Evolutionary conservation across 2,888 invertebrate genomes (phyloP), one percentile per base, ranked within the genome.

Genomic region (Aquatica leii): DNA sequence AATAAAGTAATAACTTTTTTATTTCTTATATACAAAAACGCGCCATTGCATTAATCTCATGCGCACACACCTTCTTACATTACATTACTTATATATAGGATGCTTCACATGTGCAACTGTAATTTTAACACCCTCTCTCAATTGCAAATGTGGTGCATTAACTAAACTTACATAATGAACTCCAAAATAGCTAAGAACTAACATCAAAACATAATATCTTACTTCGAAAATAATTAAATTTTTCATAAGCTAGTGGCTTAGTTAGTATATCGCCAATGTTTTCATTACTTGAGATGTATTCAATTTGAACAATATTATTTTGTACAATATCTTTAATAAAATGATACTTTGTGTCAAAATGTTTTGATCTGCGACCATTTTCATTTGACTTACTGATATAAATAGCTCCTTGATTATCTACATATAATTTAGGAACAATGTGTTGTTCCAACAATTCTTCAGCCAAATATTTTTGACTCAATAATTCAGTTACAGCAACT

Each of bases 351-450:
- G 12, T 12, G 14, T 40, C 40, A 14, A 12, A 40, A 40, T 40
- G 40, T 12, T 40, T 40, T 12, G 40, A 40, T 12, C 40, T 40
- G 12, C 40, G 40, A 40, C 40, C 40, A 40, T 40, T 40, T 11
- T 40, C 40, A 11, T 40, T 11, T 4, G 40, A 40, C 12, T 40
- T 40, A n/a, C 4, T 12, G 11, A 40, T 40, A 12, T 4, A 40
- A 6, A 40, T 40, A n/a, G 40, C 11, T 12, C 40, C 40, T 40
- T 40, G 40, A 40, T 40, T 40, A 40, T 40, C 40, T 12, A 40
- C 12, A 14, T 40, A 40, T 12, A 40, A 40, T 11, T n/a, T 4
- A 40, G 5, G 11, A 14, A 40, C 14, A 40, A 12, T 8, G 6
- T 40, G 6, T n/a, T 3, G 12, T 9, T 40, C 12, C 14, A 14